Evolutionary conservation across 2,113 vertebrate genomes (phyloP), one percentile per base, ranked within the genome.

Genomic region (Heterochromis multidens): DNA sequence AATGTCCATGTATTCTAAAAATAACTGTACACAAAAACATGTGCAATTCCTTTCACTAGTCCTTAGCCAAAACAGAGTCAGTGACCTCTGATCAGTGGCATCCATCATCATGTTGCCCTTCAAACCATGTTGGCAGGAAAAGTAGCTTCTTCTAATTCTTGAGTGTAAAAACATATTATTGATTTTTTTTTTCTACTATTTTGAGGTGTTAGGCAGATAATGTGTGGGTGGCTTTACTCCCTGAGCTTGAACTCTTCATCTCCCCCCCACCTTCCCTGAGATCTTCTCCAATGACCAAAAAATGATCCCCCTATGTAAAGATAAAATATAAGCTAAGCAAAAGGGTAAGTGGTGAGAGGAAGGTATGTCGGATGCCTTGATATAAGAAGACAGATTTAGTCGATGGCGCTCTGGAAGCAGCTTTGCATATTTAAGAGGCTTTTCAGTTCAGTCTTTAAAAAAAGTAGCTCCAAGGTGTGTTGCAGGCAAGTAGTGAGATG

Each of bases 111-210:
- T 16, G 37, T 70, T 77, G 11, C 40, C 46, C 60, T 77, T 59
- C 25, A 29, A 43, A 78, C 49, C 29, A 35, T 54, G 58, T 2
- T n/a, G 76, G 14, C n/a, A 56, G 49, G 13, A 46, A 76, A 80
- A 84, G 58, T 33, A 59, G 29, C 77, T 72, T 52, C 13, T n/a
- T 70, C 9, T 35, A 58, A 40, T 74, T 77, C 49, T 79, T 57
- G 63, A 61, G 63, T 52, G 57, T 76, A 33, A 57, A 70, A 76
- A 19, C 70, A 49, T 2, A 13, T 59, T 80, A 85, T 84, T 79
- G 88, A 90, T 87, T 90, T 83, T 33, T 83, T 33, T 65, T 16
- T 58, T 62, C 21, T 40, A 37, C 70, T 90, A 80, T 84, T 87
- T 46, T 77, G 74, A 87, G 85, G 65, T 46, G 46, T 29, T 77